phyloP scores from a whole-genome alignment of 1,140 invertebrate species.

The Lerema accius region DNA sequence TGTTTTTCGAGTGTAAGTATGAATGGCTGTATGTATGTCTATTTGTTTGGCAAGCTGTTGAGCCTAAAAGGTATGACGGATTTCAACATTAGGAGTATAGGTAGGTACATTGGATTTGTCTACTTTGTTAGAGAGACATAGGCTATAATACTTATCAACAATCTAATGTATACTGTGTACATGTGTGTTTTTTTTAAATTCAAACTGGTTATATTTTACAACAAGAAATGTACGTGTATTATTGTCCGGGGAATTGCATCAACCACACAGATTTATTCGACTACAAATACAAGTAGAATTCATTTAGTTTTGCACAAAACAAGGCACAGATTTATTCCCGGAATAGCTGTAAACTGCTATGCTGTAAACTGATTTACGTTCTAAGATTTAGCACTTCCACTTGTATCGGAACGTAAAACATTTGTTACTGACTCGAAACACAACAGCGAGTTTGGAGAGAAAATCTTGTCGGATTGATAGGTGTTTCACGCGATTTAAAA shows the following conservation, averaged over 20 bases:
- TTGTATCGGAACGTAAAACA: conserved; percentile 62
- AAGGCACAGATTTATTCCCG: conserved; percentile 53
- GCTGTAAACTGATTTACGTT: conserved; percentile 59
- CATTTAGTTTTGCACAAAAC: conserved; percentile 45
- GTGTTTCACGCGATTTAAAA: conserved; percentile 15
- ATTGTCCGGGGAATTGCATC: background rate
- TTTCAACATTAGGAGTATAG: too few species aligned
- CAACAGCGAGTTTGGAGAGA: conserved; percentile 39
- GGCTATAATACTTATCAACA: too few species aligned
- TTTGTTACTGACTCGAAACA: conserved; percentile 57
- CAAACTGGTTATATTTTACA: background rate
- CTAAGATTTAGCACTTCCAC: conserved; percentile 61
- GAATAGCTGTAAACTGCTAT: conserved; percentile 49
- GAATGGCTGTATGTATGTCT: too few species aligned
- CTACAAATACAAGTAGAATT: conserved; percentile 41
- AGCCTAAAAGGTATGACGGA: too few species aligned
- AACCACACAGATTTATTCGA: conserved; percentile 47
- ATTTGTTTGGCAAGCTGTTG: too few species aligned
- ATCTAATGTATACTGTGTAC: too few species aligned
- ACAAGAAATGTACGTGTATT: too few species aligned
- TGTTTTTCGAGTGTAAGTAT: too few species aligned
- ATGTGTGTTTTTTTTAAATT: too few species aligned
- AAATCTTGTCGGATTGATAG: conserved; percentile 29
- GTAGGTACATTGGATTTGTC: too few species aligned
- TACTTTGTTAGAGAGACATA: too few species aligned